These are phyloP conservation scores for Rhodophaea formosa DNA, from an alignment of 2,888 invertebrate genomes.

Conservation along the genomic window DNA sequence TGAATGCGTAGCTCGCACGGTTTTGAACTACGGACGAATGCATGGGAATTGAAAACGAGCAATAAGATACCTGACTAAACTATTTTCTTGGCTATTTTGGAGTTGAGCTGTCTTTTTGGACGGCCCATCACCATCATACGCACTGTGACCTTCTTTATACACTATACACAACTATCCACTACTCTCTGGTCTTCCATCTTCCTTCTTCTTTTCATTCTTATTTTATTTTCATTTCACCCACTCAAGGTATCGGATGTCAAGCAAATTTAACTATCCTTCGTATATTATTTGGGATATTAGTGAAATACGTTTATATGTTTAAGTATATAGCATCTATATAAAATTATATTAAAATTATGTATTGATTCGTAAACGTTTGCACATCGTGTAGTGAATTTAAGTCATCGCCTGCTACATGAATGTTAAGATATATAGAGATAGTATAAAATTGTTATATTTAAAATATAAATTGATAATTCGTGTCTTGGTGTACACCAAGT, in stretches of 20 bases:
- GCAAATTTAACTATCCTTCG: slow-evolving; percentile 76
- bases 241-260: slow-evolving; percentile 56
- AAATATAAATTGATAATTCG: slow-evolving; percentile 43
- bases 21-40: slow-evolving; percentile 23
- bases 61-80: slow-evolving; percentile 26
- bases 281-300: slow-evolving; percentile 54
- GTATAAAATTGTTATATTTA: slow-evolving; percentile 46
- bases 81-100: slow-evolving; percentile 21
- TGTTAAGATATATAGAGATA: slow-evolving; percentile 58
- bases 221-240: slow-evolving; percentile 37
- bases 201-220: slow-evolving; percentile 32
- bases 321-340: slow-evolving; percentile 44
- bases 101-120: background rate
- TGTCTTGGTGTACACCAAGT: slow-evolving; percentile 67
- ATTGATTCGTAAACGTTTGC: slow-evolving; percentile 56
- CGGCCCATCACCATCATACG: slow-evolving; percentile 27
- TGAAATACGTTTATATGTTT: slow-evolving; percentile 46
- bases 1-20: slow-evolving; percentile 19
- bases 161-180: slow-evolving; percentile 40
- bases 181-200: slow-evolving; percentile 48
- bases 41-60: slow-evolving; percentile 25
- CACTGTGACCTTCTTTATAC: slow-evolving; percentile 29
- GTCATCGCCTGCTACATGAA: slow-evolving; percentile 66
- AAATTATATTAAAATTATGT: slow-evolving; percentile 39
- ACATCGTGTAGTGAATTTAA: slow-evolving; percentile 69